These are phyloP conservation scores for Gobio occitaniae DNA, from an alignment of 2,797 vertebrate genomes.

Conservation along the genomic window DNA sequence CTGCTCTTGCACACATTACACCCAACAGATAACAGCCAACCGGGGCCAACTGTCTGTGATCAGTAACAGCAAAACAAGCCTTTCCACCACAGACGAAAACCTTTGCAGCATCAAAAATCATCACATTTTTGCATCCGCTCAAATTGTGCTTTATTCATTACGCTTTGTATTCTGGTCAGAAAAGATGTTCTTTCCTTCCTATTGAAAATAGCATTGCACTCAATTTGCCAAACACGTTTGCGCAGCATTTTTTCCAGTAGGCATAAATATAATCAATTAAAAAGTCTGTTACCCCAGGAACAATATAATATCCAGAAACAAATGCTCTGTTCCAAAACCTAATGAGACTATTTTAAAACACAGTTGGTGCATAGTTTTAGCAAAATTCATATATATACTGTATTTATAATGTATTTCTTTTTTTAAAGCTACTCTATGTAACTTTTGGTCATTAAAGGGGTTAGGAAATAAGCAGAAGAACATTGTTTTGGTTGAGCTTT, in stretches of 20 bases:
- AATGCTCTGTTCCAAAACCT: background rate
- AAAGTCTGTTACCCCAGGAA: background rate
- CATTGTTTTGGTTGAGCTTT: too few relatives aligned
- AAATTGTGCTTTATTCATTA: background rate
- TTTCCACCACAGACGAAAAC: conserved; percentile 4
- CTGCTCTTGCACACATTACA: conserved; percentile 29
- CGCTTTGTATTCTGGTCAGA: background rate
- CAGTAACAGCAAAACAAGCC: conserved; percentile 8
- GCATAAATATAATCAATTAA: conserved; percentile 3
- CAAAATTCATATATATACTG: too few relatives aligned
- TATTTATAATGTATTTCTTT: too few relatives aligned
- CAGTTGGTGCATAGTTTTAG: background rate
- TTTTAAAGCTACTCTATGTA: background rate
- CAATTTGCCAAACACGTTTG: conserved; percentile 12
- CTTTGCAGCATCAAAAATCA: background rate
- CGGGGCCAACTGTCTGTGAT: conserved; percentile 36
- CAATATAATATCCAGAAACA: background rate
- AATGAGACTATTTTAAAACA: background rate
- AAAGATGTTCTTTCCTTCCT: background rate
- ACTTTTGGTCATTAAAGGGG: too few relatives aligned
- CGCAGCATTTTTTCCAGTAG: background rate
- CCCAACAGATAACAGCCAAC: conserved; percentile 30
- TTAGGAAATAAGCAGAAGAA: too few relatives aligned
- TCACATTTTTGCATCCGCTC: background rate
- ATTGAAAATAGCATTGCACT: conserved; percentile 9